phyloP scores from a whole-genome alignment of 2,888 invertebrate species.

The Polydrusus tereticollis region DNA sequence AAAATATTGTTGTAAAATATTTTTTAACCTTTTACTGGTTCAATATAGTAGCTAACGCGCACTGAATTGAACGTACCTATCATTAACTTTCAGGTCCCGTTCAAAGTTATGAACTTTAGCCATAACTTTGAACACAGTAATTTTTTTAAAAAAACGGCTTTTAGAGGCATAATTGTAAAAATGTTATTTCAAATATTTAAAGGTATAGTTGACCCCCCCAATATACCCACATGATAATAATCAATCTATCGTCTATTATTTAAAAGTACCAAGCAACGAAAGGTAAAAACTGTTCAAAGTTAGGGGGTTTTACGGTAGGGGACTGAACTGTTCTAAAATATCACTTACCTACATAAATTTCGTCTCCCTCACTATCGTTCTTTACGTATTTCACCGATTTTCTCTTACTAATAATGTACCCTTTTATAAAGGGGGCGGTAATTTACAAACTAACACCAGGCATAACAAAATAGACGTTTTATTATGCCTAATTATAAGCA shows the following conservation, averaged over 20 bases:
- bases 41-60: not conserved
- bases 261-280: not conserved
- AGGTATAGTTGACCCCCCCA: not conserved
- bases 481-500: not conserved
- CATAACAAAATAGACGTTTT: too few relatives aligned
- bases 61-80: not conserved
- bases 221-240: not conserved
- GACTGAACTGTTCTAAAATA: too few relatives aligned
- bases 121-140: not conserved
- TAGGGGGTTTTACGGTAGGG: not conserved
- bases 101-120: not conserved
- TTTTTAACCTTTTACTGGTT: not conserved
- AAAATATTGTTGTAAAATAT: not conserved
- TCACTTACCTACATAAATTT: too few relatives aligned
- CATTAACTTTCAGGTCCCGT: not conserved
- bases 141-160: not conserved
- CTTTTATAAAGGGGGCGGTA: too few relatives aligned
- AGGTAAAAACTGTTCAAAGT: not conserved
- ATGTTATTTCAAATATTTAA: not conserved
- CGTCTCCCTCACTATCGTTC: too few relatives aligned
- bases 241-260: not conserved
- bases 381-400: too few relatives aligned
- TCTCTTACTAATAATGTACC: too few relatives aligned
- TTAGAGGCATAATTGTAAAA: not conserved
- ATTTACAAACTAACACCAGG: too few relatives aligned